Percentiles rank a stretch among this genome's conserved stretches.
Evolutionary conservation across 2,888 invertebrate genomes (phyloP).

Genomic region (Mylabris sibirica): DNA sequence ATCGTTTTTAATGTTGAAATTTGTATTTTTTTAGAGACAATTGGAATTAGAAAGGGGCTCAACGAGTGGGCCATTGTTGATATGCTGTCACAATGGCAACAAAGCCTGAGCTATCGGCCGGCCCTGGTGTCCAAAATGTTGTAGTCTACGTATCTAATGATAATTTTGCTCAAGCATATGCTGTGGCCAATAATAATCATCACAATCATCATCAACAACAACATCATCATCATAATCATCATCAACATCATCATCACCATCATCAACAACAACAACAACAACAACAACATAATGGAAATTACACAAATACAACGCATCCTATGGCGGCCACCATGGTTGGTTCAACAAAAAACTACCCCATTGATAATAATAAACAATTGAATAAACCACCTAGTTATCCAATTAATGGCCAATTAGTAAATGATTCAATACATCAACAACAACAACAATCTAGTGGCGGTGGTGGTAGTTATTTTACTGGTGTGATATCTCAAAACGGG

Average conservation of each 20-base stretch:
- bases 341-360: constrained; percentile 45
- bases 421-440: constrained; percentile 32
- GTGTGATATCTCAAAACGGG: constrained; percentile 57
- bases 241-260: not conserved
- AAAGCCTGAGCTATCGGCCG: constrained; percentile 76
- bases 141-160: constrained; percentile 68
- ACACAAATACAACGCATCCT: constrained; percentile 50
- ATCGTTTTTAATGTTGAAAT: not conserved
- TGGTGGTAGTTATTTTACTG: constrained; percentile 40
- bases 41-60: constrained; percentile 60
- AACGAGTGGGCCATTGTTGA: constrained; percentile 73
- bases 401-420: constrained; percentile 41
- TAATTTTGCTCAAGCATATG: constrained; percentile 65
- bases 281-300: constrained; percentile 29
- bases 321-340: constrained; percentile 57
- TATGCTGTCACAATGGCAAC: constrained; percentile 78
- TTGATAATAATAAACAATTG: constrained; percentile 44
- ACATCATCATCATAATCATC: constrained; percentile 14
- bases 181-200: constrained; percentile 52
- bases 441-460: constrained; percentile 32
- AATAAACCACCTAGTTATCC: constrained; percentile 46
- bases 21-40: constrained; percentile 52
- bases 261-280: constrained; percentile 32
- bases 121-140: constrained; percentile 65
- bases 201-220: constrained; percentile 28